A percentile compares a stretch with the other conserved stretches of the same genome.
Conservation (phyloP, 1,140 invertebrate genomes). For the roundworm (Caenorhabditis elegans) region WBcel235 BX284603.4:9959501-9960000, state of each 20-base stretch:
- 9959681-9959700: conserved; percentile 85
- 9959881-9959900: conserved; percentile 85
- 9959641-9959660: conserved; percentile 80
- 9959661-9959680: conserved; percentile 80
- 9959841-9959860: conserved; percentile 94
- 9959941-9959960: conserved; percentile 75
- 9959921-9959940: conserved; percentile 64
- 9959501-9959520: too few relatives aligned
- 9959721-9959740: conserved; percentile 75
- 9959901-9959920: conserved; percentile 74
- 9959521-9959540: too few relatives aligned
- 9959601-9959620: too few relatives aligned
- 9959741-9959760: conserved; percentile 83
- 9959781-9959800: not conserved
- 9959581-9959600: too few relatives aligned
- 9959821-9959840: conserved; percentile 87
- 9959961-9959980: conserved; percentile 84
- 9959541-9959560: too few relatives aligned
- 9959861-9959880: conserved; percentile 74
- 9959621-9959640: too few relatives aligned
- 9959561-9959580: too few relatives aligned
- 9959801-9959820: conserved; percentile 63
- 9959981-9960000: conserved; percentile 92
- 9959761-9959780: conserved; percentile 82
- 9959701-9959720: conserved; percentile 76